Evolutionary conservation across 2,797 vertebrate genomes (phyloP).

Genomic region (Halcyon badia): DNA sequence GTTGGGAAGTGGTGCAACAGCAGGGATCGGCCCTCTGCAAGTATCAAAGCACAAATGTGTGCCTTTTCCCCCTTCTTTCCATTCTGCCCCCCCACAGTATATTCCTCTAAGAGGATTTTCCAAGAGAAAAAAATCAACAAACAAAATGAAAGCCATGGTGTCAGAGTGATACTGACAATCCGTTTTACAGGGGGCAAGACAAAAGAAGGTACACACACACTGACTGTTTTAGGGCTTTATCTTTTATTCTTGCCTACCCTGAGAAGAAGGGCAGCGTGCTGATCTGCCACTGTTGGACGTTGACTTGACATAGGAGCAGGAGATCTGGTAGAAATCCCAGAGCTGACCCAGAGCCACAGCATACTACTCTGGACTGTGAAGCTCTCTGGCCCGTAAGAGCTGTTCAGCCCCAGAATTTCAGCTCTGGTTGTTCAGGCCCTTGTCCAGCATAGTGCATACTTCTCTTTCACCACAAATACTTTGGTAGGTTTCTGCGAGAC

Average conservation of each 20-base stretch:
- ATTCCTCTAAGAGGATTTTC: neutral
- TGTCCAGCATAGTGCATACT: neutral
- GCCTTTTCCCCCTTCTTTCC: fast-evolving
- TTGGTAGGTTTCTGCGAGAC: fast-evolving
- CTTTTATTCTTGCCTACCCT: neutral
- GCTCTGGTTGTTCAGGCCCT: neutral
- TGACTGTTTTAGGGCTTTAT: neutral
- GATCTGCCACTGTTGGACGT: neutral
- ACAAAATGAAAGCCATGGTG: neutral
- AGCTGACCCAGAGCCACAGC: neutral
- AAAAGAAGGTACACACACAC: neutral
- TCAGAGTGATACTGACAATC: neutral
- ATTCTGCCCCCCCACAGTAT: too few species aligned
- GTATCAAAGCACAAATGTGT: neutral
- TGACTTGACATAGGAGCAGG: fast-evolving
- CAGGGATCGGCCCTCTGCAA: neutral
- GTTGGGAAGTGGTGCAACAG: neutral
- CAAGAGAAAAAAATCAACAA: neutral
- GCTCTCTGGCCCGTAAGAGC: neutral
- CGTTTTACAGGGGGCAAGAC: neutral
- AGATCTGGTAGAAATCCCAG: neutral
- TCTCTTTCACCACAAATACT: neutral
- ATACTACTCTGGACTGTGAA: neutral
- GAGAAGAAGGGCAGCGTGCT: fast-evolving
- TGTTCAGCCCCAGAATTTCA: neutral